phyloP scores from a whole-genome alignment of 1,140 invertebrate species.

The Calephelis nemesis region DNA sequence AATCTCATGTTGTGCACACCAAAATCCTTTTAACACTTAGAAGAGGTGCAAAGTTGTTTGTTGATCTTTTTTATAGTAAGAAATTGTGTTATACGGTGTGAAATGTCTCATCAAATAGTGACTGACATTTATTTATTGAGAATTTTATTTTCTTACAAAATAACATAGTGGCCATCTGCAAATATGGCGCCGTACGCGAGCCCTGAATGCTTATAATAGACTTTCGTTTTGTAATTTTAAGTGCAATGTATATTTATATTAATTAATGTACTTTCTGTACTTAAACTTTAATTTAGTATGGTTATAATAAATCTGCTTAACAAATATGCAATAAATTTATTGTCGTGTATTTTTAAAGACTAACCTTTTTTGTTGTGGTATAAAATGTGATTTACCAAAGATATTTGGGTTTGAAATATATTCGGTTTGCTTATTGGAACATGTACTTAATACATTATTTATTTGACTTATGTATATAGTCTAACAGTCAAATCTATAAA shows the following conservation, averaged over 20 bases:
- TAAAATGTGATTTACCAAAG: slow-evolving; percentile 25
- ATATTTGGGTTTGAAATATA: slow-evolving; percentile 16
- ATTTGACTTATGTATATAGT: slow-evolving; percentile 6
- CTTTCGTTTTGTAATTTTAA: slow-evolving; percentile 25
- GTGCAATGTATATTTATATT: slow-evolving; percentile 33
- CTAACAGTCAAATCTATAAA: slow-evolving; percentile 4
- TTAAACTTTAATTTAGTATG: slow-evolving; percentile 32
- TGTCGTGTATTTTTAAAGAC: slow-evolving; percentile 25
- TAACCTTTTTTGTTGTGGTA: slow-evolving; percentile 14
- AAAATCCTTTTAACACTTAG: slow-evolving; percentile 58
- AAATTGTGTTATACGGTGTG: slow-evolving; percentile 76
- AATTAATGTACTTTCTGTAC: slow-evolving; percentile 34
- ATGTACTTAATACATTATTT: slow-evolving; percentile 25
- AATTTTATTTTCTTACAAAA: slow-evolving; percentile 78
- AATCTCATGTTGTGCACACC: slow-evolving; percentile 75
- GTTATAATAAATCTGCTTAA: slow-evolving; percentile 13
- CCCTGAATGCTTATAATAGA: slow-evolving; percentile 37
- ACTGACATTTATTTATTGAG: slow-evolving; percentile 78
- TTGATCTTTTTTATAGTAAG: slow-evolving; percentile 78
- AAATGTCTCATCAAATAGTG: slow-evolving; percentile 73
- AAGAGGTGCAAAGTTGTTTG: slow-evolving; percentile 74
- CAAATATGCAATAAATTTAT: slow-evolving; percentile 4
- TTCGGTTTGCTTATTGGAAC: slow-evolving; percentile 10
- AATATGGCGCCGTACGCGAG: slow-evolving; percentile 65
- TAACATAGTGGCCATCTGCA: slow-evolving; percentile 74